Evolutionary conservation across 64 coral and sea anemone species (phyloP).

Genomic region (Astreopora myriophthalma): DNA sequence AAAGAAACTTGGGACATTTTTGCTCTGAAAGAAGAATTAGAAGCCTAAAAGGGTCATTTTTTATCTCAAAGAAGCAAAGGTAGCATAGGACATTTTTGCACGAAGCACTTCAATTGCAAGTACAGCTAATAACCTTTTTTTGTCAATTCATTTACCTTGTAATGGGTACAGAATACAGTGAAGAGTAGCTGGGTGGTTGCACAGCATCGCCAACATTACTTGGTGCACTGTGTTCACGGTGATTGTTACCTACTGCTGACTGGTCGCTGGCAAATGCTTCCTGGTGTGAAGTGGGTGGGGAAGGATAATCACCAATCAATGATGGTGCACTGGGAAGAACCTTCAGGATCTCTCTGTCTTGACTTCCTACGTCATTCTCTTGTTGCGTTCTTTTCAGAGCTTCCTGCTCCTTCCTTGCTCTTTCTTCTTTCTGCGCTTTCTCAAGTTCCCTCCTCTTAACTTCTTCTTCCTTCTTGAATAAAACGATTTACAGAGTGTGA

Average conservation of each 20-base stretch:
- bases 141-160: background rate
- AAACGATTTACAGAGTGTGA: background rate
- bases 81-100: too few species aligned
- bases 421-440: slow-evolving; percentile 61
- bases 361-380: background rate
- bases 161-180: slow-evolving; percentile 67
- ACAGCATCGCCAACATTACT: background rate
- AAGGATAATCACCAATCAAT: slow-evolving; percentile 79
- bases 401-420: slow-evolving; percentile 54
- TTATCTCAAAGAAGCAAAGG: too few species aligned
- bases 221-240: slow-evolving; percentile 58
- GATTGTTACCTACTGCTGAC: slow-evolving; percentile 30
- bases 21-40: too few species aligned
- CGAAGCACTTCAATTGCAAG: too few species aligned
- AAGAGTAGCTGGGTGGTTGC: slow-evolving; percentile 51
- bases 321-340: slow-evolving; percentile 38
- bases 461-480: slow-evolving; percentile 79
- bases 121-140: too few species aligned
- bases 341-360: background rate
- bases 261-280: background rate
- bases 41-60: too few species aligned
- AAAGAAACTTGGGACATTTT: too few species aligned
- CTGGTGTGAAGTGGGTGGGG: slow-evolving; percentile 37
- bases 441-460: slow-evolving; percentile 68
- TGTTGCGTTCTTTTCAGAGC: slow-evolving; percentile 45